These are phyloP conservation scores for Yoshiicerus persimilis DNA, from an alignment of 1,140 invertebrate genomes.

Conservation along the genomic window DNA sequence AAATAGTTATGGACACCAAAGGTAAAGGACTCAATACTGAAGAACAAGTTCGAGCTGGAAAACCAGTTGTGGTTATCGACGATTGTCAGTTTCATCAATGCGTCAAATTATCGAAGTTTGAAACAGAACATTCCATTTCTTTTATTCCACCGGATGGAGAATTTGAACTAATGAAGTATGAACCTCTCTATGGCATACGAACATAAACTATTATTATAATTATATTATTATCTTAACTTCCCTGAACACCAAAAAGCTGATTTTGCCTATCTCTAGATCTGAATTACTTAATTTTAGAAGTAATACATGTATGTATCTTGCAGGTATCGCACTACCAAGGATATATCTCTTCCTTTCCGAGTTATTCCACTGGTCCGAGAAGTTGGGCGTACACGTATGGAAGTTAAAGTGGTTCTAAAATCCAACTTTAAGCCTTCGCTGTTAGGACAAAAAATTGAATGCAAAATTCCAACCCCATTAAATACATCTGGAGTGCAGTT, in stretches of 20 bases:
- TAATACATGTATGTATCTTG: too few species aligned
- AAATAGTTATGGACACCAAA: conserved; percentile 90
- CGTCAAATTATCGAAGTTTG: conserved; percentile 99
- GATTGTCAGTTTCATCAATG: conserved; percentile 99
- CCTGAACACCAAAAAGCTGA: too few species aligned
- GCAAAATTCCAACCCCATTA: conserved; percentile 96
- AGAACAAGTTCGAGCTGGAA: conserved; percentile 82
- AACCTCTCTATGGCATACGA: too few species aligned
- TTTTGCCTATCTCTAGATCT: too few species aligned
- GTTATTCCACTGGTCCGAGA: conserved; percentile 98
- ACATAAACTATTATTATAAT: not conserved
- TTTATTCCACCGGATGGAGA: conserved; percentile 99
- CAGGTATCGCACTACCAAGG: conserved; percentile 99
- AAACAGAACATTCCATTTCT: conserved; percentile 99
- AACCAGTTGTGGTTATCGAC: conserved; percentile 97
- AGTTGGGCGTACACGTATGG: conserved; percentile 98
- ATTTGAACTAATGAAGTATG: conserved; percentile 97
- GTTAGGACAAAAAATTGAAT: conserved; percentile 98
- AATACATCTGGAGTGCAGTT: conserved; percentile 99
- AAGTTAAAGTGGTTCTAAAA: conserved; percentile 98
- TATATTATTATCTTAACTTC: not conserved
- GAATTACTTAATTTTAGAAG: too few species aligned
- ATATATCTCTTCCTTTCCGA: conserved; percentile 98
- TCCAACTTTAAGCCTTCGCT: conserved; percentile 99
- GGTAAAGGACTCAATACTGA: conserved; percentile 72